Conservation (phyloP, 2,797 vertebrate species). For the Tinamus major region DNA sequence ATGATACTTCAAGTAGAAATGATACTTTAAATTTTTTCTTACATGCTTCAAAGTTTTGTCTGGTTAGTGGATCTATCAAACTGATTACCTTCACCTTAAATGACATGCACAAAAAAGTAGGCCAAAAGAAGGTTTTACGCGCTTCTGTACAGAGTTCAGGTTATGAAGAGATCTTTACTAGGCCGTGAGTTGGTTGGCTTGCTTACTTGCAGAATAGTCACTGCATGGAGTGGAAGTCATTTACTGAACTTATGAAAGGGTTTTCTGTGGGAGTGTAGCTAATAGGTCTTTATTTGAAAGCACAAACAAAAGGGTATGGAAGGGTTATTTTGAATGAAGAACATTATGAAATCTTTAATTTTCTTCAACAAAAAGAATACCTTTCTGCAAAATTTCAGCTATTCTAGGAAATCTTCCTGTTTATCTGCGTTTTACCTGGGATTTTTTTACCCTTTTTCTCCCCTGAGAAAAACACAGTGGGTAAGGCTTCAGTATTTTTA, state of each 20-base stretch:
- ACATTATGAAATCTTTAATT: neutral
- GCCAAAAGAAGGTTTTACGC: neutral
- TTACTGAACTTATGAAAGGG: neutral
- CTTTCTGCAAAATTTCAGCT: neutral
- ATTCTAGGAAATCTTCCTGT: neutral
- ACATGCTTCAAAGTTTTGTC: neutral
- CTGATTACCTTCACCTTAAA: rapidly evolving
- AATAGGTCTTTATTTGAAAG: neutral
- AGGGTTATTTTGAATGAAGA: neutral
- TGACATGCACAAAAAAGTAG: neutral
- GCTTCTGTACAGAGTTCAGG: neutral
- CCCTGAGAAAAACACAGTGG: neutral
- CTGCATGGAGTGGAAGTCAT: neutral
- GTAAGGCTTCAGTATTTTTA: neutral
- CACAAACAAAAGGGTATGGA: no score
- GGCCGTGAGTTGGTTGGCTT: neutral
- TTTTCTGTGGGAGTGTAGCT: neutral
- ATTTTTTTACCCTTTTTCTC: neutral
- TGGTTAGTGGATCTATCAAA: neutral
- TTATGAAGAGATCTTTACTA: neutral
- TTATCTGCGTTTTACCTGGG: neutral
- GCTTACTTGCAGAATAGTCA: neutral
- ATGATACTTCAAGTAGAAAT: neutral
- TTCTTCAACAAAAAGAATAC: neutral
- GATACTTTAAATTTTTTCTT: neutral